Conservation (phyloP, 2,888 invertebrate species). For the Iselma pallidipennis region DNA sequence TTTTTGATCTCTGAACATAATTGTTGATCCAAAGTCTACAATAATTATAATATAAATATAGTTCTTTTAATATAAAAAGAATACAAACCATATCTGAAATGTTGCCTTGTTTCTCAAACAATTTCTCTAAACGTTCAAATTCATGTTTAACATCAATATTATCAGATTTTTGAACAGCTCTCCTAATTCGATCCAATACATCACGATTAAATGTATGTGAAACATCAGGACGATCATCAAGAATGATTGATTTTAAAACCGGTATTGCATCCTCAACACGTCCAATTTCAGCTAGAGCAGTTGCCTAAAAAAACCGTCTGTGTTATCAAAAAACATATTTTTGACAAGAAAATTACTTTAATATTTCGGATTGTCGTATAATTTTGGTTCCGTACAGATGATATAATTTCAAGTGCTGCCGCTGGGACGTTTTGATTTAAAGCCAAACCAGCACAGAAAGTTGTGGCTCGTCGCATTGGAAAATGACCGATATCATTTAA, state of each 20-base stretch:
- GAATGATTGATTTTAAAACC: conserved; percentile 62
- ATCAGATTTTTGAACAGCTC: conserved; percentile 56
- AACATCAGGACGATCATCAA: conserved; percentile 60
- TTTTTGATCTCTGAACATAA: conserved; percentile 48
- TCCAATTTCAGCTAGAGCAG: conserved; percentile 64
- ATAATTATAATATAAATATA: conserved; percentile 14
- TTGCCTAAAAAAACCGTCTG: conserved; percentile 50
- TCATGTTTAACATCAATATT: conserved; percentile 62
- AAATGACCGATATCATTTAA: conserved; percentile 61
- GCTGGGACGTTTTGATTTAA: conserved; percentile 70
- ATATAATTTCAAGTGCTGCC: conserved; percentile 68
- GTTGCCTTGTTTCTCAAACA: conserved; percentile 60
- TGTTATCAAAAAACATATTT: background rate
- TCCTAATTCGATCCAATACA: conserved; percentile 60
- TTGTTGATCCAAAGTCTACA: conserved; percentile 54
- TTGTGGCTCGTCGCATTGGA: conserved; percentile 65
- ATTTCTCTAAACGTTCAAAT: conserved; percentile 61
- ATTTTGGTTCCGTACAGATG: conserved; percentile 59
- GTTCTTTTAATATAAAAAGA: background rate
- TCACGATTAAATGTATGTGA: conserved; percentile 66
- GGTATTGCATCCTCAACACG: conserved; percentile 68
- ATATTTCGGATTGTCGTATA: conserved; percentile 73
- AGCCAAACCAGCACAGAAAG: conserved; percentile 69
- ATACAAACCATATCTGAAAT: conserved; percentile 48
- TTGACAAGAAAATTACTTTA: conserved; percentile 56